Percentiles rank a stretch among this genome's conserved stretches.
Conservation (phyloP, 1,140 invertebrate genomes). For the Drosophila prosaltans region DNA sequence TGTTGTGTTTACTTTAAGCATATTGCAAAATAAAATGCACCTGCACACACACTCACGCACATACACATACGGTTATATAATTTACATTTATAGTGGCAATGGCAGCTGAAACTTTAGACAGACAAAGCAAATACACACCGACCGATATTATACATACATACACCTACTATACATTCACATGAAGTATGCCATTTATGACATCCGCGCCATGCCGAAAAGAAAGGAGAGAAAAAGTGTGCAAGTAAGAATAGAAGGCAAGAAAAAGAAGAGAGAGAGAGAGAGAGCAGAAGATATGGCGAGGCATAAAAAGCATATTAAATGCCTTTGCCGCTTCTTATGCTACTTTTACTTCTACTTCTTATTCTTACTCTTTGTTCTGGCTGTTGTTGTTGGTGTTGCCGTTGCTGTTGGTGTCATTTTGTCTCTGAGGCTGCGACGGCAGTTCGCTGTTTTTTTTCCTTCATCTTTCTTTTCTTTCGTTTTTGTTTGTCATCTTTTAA, state of each 20-base stretch:
- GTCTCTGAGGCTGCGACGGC: constrained; percentile 9
- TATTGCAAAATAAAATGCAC: constrained; percentile 78
- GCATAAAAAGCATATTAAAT: constrained; percentile 80
- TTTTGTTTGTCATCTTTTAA: constrained; percentile 79
- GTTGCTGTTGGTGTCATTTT: constrained; percentile 22
- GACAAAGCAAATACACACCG: constrained; percentile 3
- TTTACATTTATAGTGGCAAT: constrained; percentile 71
- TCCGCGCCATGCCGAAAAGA: constrained; percentile 57
- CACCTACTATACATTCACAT: constrained; percentile 43
- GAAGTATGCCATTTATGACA: constrained; percentile 78
- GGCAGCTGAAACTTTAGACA: constrained; percentile 49
- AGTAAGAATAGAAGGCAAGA: no score
- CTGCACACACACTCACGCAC: constrained; percentile 64
- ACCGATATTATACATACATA: constrained; percentile 20
- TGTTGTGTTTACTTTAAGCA: constrained; percentile 59
- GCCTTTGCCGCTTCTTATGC: constrained; percentile 50
- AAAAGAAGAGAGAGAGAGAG: background rate
- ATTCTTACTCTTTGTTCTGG: constrained; percentile 27
- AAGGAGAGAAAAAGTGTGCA: constrained; percentile 18
- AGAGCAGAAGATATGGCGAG: constrained; percentile 40
- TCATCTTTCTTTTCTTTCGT: constrained; percentile 10
- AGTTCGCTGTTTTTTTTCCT: background rate
- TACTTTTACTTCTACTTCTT: constrained; percentile 46
- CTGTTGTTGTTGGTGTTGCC: constrained; percentile 1
- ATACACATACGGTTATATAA: constrained; percentile 62